phyloP scores from a whole-genome alignment of 2,888 invertebrate species.

The Callosobruchus maculatus region DNA sequence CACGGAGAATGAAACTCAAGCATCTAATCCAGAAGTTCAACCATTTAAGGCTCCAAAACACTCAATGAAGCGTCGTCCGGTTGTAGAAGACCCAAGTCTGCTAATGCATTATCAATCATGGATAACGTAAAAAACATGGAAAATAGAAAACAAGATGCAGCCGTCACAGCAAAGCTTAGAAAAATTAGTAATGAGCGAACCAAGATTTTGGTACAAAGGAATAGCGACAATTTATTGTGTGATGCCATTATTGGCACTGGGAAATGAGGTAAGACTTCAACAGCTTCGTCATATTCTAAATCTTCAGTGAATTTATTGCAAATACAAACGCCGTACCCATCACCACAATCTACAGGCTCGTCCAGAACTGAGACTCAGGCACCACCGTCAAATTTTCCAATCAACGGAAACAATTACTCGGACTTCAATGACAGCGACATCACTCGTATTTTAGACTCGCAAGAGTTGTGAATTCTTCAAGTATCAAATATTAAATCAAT shows the following conservation, averaged over 20 bases:
- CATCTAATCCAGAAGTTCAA: neutral
- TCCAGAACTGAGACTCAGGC: too few relatives aligned
- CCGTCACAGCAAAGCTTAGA: neutral
- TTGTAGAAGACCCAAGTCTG: neutral
- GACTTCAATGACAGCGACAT: too few relatives aligned
- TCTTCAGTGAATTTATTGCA: too few relatives aligned
- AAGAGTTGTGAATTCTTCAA: neutral
- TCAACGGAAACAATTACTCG: too few relatives aligned
- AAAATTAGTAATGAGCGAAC: conserved; percentile 1
- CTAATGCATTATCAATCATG: neutral
- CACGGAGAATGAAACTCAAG: neutral
- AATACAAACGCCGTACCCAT: neutral
- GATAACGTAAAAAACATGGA: neutral
- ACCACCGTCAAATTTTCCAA: too few relatives aligned
- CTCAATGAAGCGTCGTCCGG: neutral
- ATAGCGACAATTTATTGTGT: conserved; percentile 1
- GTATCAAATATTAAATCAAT: neutral
- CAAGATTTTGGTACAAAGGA: conserved; percentile 1
- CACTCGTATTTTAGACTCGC: too few relatives aligned
- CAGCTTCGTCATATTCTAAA: neutral
- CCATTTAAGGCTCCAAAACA: neutral
- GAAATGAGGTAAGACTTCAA: neutral
- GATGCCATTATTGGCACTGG: conserved; percentile 2
- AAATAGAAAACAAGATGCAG: conserved; percentile 1
- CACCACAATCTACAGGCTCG: neutral